These are phyloP conservation scores for Antedon bifida DNA, from an alignment of 35 echinoderm and acorn worm species.

Conservation along the genomic window DNA sequence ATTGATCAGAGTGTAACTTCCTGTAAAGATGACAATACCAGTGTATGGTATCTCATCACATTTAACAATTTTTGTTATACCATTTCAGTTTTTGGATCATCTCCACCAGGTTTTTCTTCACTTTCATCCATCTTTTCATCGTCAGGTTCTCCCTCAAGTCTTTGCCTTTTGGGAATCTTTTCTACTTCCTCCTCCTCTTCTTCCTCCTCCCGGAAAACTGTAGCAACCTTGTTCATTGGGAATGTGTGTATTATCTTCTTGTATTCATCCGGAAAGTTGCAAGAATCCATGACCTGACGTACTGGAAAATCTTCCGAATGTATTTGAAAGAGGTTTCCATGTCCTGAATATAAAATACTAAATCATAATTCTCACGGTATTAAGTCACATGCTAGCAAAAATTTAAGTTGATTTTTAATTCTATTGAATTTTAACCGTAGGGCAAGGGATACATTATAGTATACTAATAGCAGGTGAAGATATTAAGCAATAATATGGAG, in stretches of 20 bases:
- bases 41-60: too few species aligned
- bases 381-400: background rate
- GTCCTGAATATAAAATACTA: conserved; percentile 21
- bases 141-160: background rate
- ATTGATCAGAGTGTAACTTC: too few species aligned
- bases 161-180: too few species aligned
- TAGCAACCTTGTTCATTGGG: conserved; percentile 13
- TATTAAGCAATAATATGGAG: too few species aligned
- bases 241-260: conserved; percentile 26
- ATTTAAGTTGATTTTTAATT: background rate
- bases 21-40: too few species aligned
- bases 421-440: background rate
- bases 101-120: background rate
- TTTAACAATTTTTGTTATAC: too few species aligned
- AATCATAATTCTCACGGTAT: background rate
- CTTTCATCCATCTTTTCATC: background rate
- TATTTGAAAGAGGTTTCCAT: conserved; percentile 47
- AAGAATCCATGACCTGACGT: conserved; percentile 23
- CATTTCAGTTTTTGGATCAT: background rate
- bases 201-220: background rate
- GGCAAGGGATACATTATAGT: too few species aligned
- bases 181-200: background rate
- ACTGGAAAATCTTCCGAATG: conserved; percentile 39
- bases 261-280: conserved; percentile 41
- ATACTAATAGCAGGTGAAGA: too few species aligned